These are phyloP conservation scores for Gallinago jamesoni DNA, from an alignment of 2,113 vertebrate genomes.

Conservation along the genomic window DNA sequence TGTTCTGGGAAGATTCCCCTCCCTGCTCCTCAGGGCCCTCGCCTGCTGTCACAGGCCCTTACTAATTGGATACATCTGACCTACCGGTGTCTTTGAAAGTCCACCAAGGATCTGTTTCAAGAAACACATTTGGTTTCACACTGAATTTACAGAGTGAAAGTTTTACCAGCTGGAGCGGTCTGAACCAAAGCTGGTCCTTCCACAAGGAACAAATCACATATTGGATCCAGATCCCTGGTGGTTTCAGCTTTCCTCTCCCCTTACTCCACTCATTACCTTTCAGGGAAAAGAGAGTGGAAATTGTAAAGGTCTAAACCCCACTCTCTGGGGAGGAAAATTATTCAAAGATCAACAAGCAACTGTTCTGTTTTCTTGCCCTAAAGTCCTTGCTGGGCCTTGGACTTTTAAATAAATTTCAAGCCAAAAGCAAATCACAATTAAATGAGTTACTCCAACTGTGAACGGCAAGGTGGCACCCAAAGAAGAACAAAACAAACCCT, in stretches of 20 bases:
- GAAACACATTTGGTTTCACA: constrained; percentile 65
- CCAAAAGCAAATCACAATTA: background rate
- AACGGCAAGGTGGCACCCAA: background rate
- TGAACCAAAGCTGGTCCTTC: constrained; percentile 50
- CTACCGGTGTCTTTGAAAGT: constrained; percentile 41
- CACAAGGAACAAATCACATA: constrained; percentile 19
- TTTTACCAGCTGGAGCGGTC: constrained; percentile 60
- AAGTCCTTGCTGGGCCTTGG: background rate
- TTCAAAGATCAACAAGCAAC: background rate
- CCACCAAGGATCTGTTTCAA: constrained; percentile 46
- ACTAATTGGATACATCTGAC: constrained; percentile 66
- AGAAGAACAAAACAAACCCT: background rate
- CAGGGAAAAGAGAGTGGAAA: background rate
- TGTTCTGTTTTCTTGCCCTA: background rate
- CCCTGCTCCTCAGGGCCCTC: background rate
- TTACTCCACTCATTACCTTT: background rate
- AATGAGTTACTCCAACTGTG: background rate
- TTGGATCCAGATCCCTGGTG: background rate
- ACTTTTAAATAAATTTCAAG: background rate
- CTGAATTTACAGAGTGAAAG: constrained; percentile 62
- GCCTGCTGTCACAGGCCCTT: constrained; percentile 14
- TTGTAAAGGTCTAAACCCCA: background rate
- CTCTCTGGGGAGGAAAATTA: background rate
- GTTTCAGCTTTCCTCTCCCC: background rate
- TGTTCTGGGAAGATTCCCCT: constrained; percentile 6